These are phyloP conservation scores for Trachops cirrhosus DNA, from an alignment of 2,797 vertebrate species.

Conservation along the genomic window DNA sequence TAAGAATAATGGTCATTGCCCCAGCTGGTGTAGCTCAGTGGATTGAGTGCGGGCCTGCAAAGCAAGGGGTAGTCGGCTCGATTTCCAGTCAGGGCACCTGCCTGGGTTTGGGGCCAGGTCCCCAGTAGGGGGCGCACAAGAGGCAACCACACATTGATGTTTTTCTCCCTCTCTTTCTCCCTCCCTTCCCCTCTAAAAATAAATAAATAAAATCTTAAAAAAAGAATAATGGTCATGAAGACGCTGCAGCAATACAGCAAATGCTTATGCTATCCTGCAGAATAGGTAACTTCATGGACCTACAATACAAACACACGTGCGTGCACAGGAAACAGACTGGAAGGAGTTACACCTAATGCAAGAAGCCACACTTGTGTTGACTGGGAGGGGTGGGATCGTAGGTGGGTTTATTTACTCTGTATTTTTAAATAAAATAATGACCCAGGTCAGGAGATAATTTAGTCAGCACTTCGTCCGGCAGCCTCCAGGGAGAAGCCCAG, in stretches of 20 bases:
- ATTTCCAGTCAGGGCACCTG: too few relatives aligned
- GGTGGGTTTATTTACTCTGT: background rate
- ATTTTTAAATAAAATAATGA: constrained; percentile 21
- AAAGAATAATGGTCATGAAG: background rate
- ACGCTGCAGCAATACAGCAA: background rate
- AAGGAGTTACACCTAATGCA: background rate
- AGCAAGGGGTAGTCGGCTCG: too few relatives aligned
- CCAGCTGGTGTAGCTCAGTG: too few relatives aligned
- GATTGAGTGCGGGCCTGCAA: too few relatives aligned
- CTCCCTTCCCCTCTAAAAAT: too few relatives aligned
- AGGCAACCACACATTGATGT: too few relatives aligned
- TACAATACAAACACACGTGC: background rate
- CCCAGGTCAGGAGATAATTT: background rate
- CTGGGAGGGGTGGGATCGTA: background rate
- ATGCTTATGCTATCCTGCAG: background rate
- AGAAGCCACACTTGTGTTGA: background rate
- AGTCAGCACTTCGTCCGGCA: background rate
- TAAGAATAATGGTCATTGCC: background rate
- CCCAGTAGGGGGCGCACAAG: too few relatives aligned
- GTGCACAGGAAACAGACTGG: background rate
- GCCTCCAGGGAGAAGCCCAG: background rate
- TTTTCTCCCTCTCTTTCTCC: too few relatives aligned
- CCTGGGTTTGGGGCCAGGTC: too few relatives aligned
- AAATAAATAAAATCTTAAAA: too few relatives aligned
- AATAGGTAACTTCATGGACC: background rate